Percentiles rank a stretch among this genome's conserved stretches.
These are phyloP conservation scores for Apamea monoglypha DNA, from an alignment of 2,888 invertebrate species.

Conservation along the genomic window DNA sequence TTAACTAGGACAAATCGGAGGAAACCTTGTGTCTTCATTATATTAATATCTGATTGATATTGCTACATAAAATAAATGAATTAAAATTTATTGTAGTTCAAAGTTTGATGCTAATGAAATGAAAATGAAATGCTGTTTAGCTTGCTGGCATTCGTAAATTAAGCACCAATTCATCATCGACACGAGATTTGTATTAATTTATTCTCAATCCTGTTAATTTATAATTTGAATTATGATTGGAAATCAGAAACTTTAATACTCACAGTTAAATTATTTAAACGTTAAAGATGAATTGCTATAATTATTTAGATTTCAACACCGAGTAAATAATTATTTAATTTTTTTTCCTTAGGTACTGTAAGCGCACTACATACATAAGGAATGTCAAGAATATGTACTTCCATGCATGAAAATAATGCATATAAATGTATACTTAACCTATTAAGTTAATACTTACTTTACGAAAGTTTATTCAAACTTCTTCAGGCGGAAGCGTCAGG, in stretches of 20 bases:
- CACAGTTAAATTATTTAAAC: constrained; percentile 3
- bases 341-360: neutral
- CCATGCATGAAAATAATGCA: neutral
- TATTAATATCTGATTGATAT: constrained; percentile 74
- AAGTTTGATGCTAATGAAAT: constrained; percentile 54
- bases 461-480: neutral
- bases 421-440: neutral
- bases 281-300: constrained; percentile 10
- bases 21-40: constrained; percentile 72
- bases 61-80: constrained; percentile 68
- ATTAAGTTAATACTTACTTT: neutral
- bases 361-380: neutral
- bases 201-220: constrained; percentile 64
- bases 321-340: neutral
- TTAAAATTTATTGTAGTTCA: constrained; percentile 62
- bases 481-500: too few species aligned
- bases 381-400: constrained; percentile 1
- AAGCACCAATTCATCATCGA: constrained; percentile 64
- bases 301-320: constrained; percentile 18
- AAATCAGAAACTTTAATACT: constrained; percentile 36
- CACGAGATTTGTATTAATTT: constrained; percentile 61
- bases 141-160: constrained; percentile 54
- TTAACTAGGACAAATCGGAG: constrained; percentile 19
- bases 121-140: constrained; percentile 61
- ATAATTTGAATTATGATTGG: constrained; percentile 56